These are phyloP conservation scores for Nomia melanderi DNA, from an alignment of 1,140 invertebrate species.

Conservation along the genomic window DNA sequence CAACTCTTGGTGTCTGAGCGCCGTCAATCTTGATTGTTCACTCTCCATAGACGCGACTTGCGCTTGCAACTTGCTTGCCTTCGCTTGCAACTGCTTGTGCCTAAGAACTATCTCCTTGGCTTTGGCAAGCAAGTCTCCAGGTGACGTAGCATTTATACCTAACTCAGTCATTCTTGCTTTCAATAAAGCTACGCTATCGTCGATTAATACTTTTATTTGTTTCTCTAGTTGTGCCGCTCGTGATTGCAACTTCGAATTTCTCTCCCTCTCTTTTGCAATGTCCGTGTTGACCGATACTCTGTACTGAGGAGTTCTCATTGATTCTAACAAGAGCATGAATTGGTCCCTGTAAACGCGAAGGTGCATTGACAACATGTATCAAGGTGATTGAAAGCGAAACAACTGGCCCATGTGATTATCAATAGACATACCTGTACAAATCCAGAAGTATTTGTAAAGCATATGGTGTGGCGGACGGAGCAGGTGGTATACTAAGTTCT, in stretches of 20 bases:
- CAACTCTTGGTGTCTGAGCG: conserved; percentile 86
- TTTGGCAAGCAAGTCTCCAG: conserved; percentile 92
- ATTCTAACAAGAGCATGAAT: conserved; percentile 90
- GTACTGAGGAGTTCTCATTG: conserved; percentile 90
- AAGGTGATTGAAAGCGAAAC: no score
- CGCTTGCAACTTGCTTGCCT: conserved; percentile 90
- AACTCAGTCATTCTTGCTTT: conserved; percentile 95
- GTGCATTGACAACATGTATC: not conserved
- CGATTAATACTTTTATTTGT: conserved; percentile 93
- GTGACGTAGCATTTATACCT: conserved; percentile 91
- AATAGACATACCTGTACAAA: conserved; percentile 83
- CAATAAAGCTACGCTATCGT: conserved; percentile 94
- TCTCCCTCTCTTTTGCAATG: conserved; percentile 91
- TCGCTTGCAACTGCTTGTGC: conserved; percentile 94
- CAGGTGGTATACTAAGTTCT: conserved; percentile 89
- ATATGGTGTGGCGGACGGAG: conserved; percentile 90
- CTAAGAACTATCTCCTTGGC: conserved; percentile 95
- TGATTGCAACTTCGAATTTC: conserved; percentile 89
- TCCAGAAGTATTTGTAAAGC: conserved; percentile 92
- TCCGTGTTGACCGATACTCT: conserved; percentile 87
- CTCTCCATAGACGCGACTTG: conserved; percentile 88
- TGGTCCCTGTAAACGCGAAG: conserved; percentile 83
- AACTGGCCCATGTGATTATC: no score
- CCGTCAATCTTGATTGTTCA: conserved; percentile 86
- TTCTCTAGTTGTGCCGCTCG: conserved; percentile 93